Base-by-base conservation (phyloP, 2,113 vertebrate species). In the Leptobrachium leishanense region DNA sequence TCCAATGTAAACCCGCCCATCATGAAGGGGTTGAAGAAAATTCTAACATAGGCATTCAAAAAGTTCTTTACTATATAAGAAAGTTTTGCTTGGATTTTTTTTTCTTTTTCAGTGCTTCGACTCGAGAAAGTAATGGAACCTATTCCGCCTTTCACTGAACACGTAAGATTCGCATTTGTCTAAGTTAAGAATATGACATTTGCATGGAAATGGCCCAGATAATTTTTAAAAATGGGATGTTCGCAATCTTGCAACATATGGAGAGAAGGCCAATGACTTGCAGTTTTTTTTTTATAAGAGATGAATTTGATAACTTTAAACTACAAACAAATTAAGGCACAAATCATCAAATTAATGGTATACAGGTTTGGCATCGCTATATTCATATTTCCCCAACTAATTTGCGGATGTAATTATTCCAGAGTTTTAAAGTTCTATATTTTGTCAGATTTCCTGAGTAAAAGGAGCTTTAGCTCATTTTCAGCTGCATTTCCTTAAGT, bases 401-500 rank as follows among this genome's bases (percentile, higher is more conserved):
- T 88, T 65, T 84, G 40, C 55, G 55, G 68, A 77, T 85, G 83
- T 84, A 88, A 87, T 88, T 88, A 88, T 86, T 85, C 82, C 77
- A 67, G 82, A 83, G 85, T 86, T 87, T 31, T 87, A 75, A 81
- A 68, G 66, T 85, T 84, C 85, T 85, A 73, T 54, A 87, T 84
- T 74, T 85, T 75, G 74, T 79, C 75, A 74, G 44, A 70, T 75
- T 75, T 81, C 83, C 67, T 53, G 6, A 31, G 62, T 31, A 31
- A 62, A 82, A 83, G 31, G n/a, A 8, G 41, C 41, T n/a, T 55
- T 85, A 82, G 71, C 86, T 88, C 62, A 85, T 89, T 88, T 91
- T 88, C 84, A 88, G 82, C 83, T 88, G 82, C 82, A 82, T 86
- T 88, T 88, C 70, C 83, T 86, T 82, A 72, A 81, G 82, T 74